Evolutionary conservation across 2,888 invertebrate genomes (phyloP), one percentile per base, ranked within the genome.

Genomic region (Eilema caniola): DNA sequence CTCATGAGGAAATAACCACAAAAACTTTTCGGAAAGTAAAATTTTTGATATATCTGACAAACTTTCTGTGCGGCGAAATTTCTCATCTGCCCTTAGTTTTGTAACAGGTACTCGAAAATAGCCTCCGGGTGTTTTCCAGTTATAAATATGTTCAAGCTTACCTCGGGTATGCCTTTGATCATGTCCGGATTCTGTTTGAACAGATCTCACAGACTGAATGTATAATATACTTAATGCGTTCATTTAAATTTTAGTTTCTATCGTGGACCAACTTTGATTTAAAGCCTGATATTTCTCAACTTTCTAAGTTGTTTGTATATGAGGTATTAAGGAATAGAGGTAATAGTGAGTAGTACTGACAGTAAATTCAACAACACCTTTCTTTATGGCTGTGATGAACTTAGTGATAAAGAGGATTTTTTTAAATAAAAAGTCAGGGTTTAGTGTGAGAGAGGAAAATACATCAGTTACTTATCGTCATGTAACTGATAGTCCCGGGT

Each of bases 141-240:
- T 79, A 72, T 80, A 73, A 81, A 74, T 72, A 79, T 76, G 70
- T 69, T 75, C 33, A 67, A 73, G 61, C 62, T 71, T 71, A 63
- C 70, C 73, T 64, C 25, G 11, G 71, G 69, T 67, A 69, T 68
- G 57, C 67, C 81, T 81, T 81, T 82, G 83, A 82, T 82, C 81
- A 78, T 68, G 68, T 74, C 69, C 66, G 57, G 23, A 33, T 67
- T 69, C 41, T 63, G 65, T 79, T 80, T 77, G 72, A 79, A 64
- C 65, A 33, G 24, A 70, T 68, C 63, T 74, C 70, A 10, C 64
- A 20, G 56, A 47, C 70, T 71, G 63, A 71, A 69, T 71, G 67
- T 77, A 71, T 70, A 70, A 62, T 31, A 64, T 53, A 53, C 53
- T n/a, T 53, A 53, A 53, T 53, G 53, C 10, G 62, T 53, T 53